These are phyloP conservation scores for Drosophila yakuba DNA, from an alignment of 1,140 invertebrate species.

Conservation along the genomic window DNA sequence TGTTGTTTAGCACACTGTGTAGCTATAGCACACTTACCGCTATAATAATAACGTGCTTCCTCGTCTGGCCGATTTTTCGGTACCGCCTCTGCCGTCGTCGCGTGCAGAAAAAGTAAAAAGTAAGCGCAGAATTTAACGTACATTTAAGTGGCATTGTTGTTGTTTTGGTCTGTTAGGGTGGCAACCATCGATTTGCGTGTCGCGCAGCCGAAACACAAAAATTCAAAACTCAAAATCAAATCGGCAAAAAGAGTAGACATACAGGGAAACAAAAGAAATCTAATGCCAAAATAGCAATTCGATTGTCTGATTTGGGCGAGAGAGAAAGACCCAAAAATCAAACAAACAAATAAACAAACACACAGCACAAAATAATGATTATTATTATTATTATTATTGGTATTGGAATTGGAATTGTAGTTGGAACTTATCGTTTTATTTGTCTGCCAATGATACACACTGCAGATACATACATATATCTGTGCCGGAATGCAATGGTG, in stretches of 20 bases:
- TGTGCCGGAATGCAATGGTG: slow-evolving; percentile 26
- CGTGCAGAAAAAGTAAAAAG: slow-evolving; percentile 70
- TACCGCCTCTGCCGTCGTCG: slow-evolving; percentile 34
- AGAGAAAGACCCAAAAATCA: neutral
- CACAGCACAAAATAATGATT: slow-evolving; percentile 1
- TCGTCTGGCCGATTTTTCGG: slow-evolving; percentile 50
- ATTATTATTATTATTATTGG: slow-evolving; percentile 35
- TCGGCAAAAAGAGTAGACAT: slow-evolving; percentile 7
- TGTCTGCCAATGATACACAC: neutral
- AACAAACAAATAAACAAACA: neutral
- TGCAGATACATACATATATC: neutral
- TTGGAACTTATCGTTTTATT: slow-evolving; percentile 19
- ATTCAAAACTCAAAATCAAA: slow-evolving; percentile 39
- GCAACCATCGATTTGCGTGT: slow-evolving; percentile 82
- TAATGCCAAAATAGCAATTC: slow-evolving; percentile 62
- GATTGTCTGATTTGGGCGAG: slow-evolving; percentile 17
- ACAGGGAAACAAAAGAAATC: slow-evolving; percentile 56
- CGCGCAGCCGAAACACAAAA: slow-evolving; percentile 53
- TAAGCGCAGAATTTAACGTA: slow-evolving; percentile 74
- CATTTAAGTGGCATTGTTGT: slow-evolving; percentile 37
- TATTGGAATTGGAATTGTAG: slow-evolving; percentile 8
- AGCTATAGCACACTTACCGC: slow-evolving; percentile 47
- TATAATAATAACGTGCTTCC: slow-evolving; percentile 77
- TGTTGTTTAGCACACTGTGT: neutral
- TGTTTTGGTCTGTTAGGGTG: slow-evolving; percentile 52